Evolutionary conservation across 1,140 invertebrate genomes (phyloP), one percentile per base, ranked within the genome.

Genomic region (Dendroctonus ponderosae): DNA sequence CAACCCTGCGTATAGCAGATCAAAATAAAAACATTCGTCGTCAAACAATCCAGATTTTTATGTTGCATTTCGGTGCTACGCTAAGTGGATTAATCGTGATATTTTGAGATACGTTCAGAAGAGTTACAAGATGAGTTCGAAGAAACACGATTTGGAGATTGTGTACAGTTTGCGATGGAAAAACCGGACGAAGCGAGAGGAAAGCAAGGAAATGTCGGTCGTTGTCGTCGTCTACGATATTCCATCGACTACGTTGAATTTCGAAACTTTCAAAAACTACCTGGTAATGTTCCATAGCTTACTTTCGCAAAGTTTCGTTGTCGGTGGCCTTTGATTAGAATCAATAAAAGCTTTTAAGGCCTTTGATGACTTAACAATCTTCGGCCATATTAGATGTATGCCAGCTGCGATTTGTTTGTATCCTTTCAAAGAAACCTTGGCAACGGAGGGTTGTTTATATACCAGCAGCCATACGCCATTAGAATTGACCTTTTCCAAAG

Each of bases 121-220:
- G 1, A 26, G 26, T 26, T 15, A 6, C 5, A 59, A 62, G 39
- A 76, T 76, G 75, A 68, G 65, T 66, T 67, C 58, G 70, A 72
- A 53, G 72, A 76, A 62, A 43, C 73, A 75, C 57, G 76, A 76
- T 46, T 53, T 75, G 38, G 77, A 78, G 68, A 76, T 80, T 11
- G 66, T 77, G 6, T 80, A 72, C 70, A 76, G 76, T 71, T 59
- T 80, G 50, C 71, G 77, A 59, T 80, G 79, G 79, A 79, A 77
- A 71, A 77, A 76, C 61, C 71, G 70, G 53, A 59, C 74, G 2
- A 70, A 69, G 42, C 72, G 73, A 62, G 74, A 68, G 51, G 76
- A 74, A 58, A 75, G 77, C 51, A 74, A 78, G 50, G 15, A 54
- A 40, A 43, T 14, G 40, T 78, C 75, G 57, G 74, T 80, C 53